Conservation (phyloP, 2,797 vertebrate genomes). For the Danio kyathit region DNA sequence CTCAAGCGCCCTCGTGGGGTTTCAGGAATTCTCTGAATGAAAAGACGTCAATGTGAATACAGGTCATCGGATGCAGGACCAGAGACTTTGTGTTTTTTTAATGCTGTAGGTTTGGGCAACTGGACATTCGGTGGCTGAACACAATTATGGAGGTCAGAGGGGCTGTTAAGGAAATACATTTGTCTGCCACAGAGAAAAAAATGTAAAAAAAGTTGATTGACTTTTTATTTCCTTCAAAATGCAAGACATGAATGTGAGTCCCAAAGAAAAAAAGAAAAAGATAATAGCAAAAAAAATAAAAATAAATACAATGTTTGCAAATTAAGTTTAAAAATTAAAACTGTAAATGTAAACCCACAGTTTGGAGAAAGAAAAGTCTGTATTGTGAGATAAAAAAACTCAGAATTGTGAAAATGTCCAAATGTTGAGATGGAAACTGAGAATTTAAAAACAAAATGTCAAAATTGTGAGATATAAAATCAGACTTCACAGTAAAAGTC, state of each 20-base stretch:
- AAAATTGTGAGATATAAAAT: not conserved
- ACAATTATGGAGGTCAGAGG: not conserved
- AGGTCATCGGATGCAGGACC: slow-evolving; percentile 12
- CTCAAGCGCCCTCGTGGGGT: not conserved
- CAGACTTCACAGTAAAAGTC: not conserved
- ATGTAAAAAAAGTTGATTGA: not conserved
- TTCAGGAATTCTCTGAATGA: slow-evolving; percentile 13
- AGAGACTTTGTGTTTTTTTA: slow-evolving; percentile 7
- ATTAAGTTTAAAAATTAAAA: too few species aligned
- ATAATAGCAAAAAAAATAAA: too few species aligned
- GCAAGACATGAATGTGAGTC: too few species aligned
- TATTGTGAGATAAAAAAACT: not conserved
- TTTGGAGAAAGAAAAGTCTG: too few species aligned
- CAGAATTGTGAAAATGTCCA: not conserved
- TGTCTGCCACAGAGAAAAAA: not conserved
- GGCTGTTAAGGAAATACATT: not conserved
- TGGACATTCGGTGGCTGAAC: not conserved
- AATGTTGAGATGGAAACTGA: too few species aligned
- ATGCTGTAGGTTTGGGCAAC: not conserved
- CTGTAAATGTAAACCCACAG: too few species aligned
- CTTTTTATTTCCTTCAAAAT: too few species aligned
- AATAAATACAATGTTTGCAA: too few species aligned
- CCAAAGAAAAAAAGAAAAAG: too few species aligned
- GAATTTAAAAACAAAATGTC: not conserved
- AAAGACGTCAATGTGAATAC: not conserved